phyloP scores from a whole-genome alignment of 2,113 vertebrate species.

The Prolemur simus region DNA sequence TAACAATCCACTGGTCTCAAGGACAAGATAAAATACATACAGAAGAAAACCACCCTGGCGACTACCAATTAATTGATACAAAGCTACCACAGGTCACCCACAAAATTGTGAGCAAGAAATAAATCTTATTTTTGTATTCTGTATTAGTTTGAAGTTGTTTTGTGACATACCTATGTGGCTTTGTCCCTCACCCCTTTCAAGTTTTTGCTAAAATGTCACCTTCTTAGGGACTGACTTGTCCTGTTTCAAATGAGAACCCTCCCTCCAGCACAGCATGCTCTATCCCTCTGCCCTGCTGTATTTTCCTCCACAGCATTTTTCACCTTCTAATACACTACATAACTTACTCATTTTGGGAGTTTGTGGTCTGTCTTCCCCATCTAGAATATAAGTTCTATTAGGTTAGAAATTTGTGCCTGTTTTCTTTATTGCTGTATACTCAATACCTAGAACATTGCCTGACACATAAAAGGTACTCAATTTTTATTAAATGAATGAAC shows the following conservation, averaged over 20 bases:
- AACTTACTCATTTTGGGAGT: background rate
- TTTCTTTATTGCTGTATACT: background rate
- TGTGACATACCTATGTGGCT: background rate
- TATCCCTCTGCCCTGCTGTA: background rate
- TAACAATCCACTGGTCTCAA: background rate
- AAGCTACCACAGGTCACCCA: background rate
- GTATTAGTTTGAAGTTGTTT: background rate
- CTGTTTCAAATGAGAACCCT: background rate
- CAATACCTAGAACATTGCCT: background rate
- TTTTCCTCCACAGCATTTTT: background rate
- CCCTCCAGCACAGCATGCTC: fast-evolving
- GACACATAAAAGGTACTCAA: background rate
- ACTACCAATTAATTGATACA: background rate
- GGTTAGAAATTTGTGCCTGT: background rate
- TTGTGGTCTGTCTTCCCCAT: background rate
- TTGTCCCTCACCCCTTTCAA: background rate
- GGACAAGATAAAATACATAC: background rate
- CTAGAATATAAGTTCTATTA: background rate
- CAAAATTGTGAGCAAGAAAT: background rate
- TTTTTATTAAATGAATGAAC: slow-evolving; percentile 14
- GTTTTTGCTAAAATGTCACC: background rate
- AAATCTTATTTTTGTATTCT: background rate
- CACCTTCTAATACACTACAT: background rate
- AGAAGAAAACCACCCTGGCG: background rate
- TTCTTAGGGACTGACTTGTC: background rate